Evolutionary conservation across 2,797 vertebrate species (phyloP).

Genomic region (Periparus ater): DNA sequence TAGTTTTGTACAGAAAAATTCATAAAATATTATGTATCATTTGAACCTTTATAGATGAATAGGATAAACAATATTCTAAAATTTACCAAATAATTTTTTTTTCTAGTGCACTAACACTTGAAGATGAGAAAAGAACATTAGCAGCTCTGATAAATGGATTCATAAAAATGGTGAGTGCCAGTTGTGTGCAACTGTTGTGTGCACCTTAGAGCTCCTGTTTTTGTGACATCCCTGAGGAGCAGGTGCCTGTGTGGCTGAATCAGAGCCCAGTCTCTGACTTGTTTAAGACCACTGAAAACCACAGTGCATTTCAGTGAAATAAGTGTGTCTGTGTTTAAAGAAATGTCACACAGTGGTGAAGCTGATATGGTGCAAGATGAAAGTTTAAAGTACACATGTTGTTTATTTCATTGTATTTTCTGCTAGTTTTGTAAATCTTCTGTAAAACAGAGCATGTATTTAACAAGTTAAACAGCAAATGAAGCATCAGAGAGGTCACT

Average conservation of each 20-base stretch:
- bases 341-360: neutral
- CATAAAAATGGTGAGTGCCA: constrained; percentile 90
- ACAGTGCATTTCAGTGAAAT: neutral
- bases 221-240: neutral
- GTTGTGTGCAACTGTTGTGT: neutral
- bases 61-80: neutral
- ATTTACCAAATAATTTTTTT: constrained; percentile 26
- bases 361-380: neutral
- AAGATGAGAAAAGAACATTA: constrained; percentile 92
- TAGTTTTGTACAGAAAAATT: neutral
- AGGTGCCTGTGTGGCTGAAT: neutral
- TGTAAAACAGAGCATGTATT: neutral
- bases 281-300: neutral
- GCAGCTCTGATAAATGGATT: constrained; percentile 92
- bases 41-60: neutral
- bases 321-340: neutral
- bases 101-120: constrained; percentile 90
- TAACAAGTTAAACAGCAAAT: neutral
- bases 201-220: neutral
- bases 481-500: neutral
- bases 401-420: neutral
- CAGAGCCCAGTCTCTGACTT: neutral
- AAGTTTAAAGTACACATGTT: neutral
- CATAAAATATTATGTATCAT: neutral
- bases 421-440: neutral